Conservation (phyloP, 2,113 vertebrate species). For the Dasyurus viverrinus region DNA sequence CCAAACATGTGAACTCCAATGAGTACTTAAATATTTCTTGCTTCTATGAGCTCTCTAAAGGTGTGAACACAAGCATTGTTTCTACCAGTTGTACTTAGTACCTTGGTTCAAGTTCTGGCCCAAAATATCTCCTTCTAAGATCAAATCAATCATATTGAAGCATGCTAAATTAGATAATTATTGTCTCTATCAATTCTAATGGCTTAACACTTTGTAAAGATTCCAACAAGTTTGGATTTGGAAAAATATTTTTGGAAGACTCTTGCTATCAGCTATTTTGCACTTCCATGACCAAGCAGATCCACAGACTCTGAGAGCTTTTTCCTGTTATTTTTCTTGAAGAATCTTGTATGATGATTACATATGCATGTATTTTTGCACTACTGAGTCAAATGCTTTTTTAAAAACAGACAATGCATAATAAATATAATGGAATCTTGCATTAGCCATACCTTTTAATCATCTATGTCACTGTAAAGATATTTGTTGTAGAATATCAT, state of each 20-base stretch:
- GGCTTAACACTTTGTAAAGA: too few species aligned
- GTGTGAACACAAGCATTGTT: too few species aligned
- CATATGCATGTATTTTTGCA: not conserved
- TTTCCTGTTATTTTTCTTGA: not conserved
- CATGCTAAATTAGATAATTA: too few species aligned
- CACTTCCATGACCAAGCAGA: not conserved
- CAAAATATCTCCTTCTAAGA: too few species aligned
- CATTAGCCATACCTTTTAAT: not conserved
- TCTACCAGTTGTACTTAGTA: too few species aligned
- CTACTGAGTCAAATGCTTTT: not conserved
- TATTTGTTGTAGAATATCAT: not conserved
- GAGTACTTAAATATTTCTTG: too few species aligned
- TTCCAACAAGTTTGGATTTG: too few species aligned
- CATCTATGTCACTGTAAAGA: not conserved
- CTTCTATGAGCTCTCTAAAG: too few species aligned
- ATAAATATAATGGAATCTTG: not conserved
- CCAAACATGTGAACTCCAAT: too few species aligned
- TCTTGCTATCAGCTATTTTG: constrained; percentile 73
- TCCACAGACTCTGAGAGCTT: not conserved
- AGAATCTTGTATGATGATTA: not conserved
- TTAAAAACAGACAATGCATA: not conserved
- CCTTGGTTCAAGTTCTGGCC: too few species aligned
- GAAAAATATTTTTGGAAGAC: constrained; percentile 75
- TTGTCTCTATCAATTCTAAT: too few species aligned
- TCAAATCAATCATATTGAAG: too few species aligned